A percentile compares a stretch with the other conserved stretches of the same genome.
Conservation (phyloP, 2,797 vertebrate species). For the Centropyge bicolor region DNA sequence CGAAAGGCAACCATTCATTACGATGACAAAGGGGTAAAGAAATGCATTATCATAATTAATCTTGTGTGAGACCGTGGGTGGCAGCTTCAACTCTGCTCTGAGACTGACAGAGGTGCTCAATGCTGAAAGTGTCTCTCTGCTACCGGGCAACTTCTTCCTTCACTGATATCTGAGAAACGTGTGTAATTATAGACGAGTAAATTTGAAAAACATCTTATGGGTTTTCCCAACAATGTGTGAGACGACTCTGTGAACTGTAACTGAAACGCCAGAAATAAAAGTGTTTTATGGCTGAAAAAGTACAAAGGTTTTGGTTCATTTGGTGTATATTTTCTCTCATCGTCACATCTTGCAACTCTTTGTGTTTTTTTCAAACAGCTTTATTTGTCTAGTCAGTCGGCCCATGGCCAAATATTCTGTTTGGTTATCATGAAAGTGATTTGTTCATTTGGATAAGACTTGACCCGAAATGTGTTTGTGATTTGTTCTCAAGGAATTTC, state of each 20-base stretch:
- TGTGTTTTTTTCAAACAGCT: conserved; percentile 28
- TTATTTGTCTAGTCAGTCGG: conserved; percentile 38
- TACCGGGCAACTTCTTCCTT: conserved; percentile 67
- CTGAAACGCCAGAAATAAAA: conserved; percentile 5
- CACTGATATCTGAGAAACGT: conserved; percentile 79
- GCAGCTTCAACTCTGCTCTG: conserved; percentile 78
- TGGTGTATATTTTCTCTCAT: conserved; percentile 3
- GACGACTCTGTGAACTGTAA: conserved; percentile 36
- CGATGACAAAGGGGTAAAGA: conserved; percentile 93
- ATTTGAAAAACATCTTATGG: not conserved
- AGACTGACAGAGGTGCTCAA: conserved; percentile 84
- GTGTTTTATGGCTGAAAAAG: conserved; percentile 21
- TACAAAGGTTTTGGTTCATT: conserved; percentile 6
- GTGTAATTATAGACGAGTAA: conserved; percentile 40
- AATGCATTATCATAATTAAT: conserved; percentile 99
- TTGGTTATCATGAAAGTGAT: conserved; percentile 37
- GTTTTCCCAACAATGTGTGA: conserved; percentile 22
- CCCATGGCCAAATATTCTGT: conserved; percentile 24
- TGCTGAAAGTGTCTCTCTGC: conserved; percentile 83
- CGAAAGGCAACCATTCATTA: conserved; percentile 95
- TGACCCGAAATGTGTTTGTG: conserved; percentile 37
- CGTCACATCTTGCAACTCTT: not conserved
- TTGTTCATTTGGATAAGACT: conserved; percentile 29
- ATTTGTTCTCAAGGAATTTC: conserved; percentile 19
- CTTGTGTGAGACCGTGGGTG: conserved; percentile 95